phyloP scores from a whole-genome alignment of 2,888 invertebrate species.

The Sussaba pulchella region DNA sequence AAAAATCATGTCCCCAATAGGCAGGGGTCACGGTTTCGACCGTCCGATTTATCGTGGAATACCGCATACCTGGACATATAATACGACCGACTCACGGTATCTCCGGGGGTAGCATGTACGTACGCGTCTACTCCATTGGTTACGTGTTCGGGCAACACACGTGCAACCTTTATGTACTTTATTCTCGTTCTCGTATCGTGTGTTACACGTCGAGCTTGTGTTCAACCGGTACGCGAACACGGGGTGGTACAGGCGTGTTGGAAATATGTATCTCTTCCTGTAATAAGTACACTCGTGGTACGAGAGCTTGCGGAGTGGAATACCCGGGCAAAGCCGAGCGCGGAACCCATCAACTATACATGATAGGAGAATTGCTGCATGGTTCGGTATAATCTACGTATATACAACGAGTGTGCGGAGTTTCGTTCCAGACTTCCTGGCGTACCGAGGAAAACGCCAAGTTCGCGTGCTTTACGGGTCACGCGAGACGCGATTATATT shows the following conservation, averaged over 20 bases:
- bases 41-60: no score
- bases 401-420: neutral
- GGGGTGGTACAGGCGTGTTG: neutral
- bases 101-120: constrained; percentile 18
- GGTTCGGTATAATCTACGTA: constrained; percentile 19
- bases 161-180: constrained; percentile 9
- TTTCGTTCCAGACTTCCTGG: neutral
- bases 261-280: constrained; percentile 39
- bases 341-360: constrained; percentile 27
- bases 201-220: constrained; percentile 7
- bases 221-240: constrained; percentile 14
- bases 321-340: constrained; percentile 21
- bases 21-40: no score
- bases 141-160: constrained; percentile 29
- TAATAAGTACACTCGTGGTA: constrained; percentile 50
- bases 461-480: constrained; percentile 72
- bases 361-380: constrained; percentile 29
- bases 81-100: constrained; percentile 18
- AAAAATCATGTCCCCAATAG: no score
- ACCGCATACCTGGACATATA: no score
- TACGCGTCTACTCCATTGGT: neutral
- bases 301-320: constrained; percentile 30
- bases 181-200: constrained; percentile 6
- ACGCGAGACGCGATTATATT: constrained; percentile 75
- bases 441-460: constrained; percentile 47